phyloP scores from a whole-genome alignment of 2,888 invertebrate species.

The Oasisia sp. region DNA sequence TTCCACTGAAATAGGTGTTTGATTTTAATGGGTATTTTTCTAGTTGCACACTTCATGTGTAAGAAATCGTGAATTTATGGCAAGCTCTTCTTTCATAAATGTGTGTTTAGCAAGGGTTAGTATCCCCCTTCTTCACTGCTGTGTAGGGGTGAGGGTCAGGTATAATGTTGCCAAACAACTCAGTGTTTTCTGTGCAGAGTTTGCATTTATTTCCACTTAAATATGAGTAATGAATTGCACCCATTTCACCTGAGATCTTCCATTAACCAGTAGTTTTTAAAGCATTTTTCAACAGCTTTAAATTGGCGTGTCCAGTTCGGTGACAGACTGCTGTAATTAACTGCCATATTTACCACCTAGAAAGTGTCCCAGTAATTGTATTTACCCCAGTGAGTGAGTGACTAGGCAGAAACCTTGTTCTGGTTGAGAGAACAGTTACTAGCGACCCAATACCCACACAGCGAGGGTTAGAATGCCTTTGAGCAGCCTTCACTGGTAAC shows the following conservation, averaged over 20 bases:
- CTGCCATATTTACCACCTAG: background rate
- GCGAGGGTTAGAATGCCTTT: background rate
- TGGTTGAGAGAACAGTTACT: background rate
- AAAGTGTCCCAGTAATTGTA: background rate
- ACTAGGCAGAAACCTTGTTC: background rate
- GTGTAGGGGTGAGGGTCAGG: too few species aligned
- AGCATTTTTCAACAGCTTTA: background rate
- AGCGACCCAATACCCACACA: background rate
- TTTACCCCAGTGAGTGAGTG: background rate
- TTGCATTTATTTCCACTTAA: too few species aligned
- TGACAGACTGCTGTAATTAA: background rate
- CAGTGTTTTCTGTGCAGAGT: too few species aligned
- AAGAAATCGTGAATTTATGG: too few species aligned
- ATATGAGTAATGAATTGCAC: too few species aligned
- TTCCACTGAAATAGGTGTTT: too few species aligned
- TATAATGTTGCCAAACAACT: too few species aligned
- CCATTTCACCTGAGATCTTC: background rate
- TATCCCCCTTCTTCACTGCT: too few species aligned
- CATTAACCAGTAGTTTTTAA: background rate
- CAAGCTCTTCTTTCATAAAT: too few species aligned
- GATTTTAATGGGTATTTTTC: too few species aligned
- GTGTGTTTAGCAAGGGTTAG: too few species aligned
- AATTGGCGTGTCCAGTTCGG: background rate
- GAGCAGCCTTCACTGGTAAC: background rate
- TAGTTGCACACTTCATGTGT: too few species aligned